Conservation (phyloP, 2,888 invertebrate species). For the Drosophila incognita region DNA sequence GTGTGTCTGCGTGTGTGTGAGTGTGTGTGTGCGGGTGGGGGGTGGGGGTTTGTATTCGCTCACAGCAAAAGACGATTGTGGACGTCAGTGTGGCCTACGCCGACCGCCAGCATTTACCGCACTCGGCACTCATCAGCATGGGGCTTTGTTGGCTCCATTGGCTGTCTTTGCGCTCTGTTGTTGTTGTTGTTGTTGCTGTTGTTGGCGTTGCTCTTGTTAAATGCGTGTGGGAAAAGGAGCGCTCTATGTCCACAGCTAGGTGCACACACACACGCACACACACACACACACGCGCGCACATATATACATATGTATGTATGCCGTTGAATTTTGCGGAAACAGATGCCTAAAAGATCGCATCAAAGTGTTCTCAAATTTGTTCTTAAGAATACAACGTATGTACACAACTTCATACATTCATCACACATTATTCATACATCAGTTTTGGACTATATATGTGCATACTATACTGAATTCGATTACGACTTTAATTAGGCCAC, state of each 20-base stretch:
- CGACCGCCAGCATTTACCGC: slow-evolving; percentile 55
- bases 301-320: not conserved
- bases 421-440: not conserved
- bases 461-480: not conserved
- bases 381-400: not conserved
- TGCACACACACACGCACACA: not conserved
- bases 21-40: not conserved
- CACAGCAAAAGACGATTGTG: not conserved
- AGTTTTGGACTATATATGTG: not conserved
- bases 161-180: slow-evolving; percentile 26
- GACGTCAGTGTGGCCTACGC: slow-evolving; percentile 19
- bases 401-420: not conserved
- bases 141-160: slow-evolving; percentile 52
- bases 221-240: slow-evolving; percentile 65
- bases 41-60: not conserved
- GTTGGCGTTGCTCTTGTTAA: slow-evolving; percentile 16
- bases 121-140: slow-evolving; percentile 54
- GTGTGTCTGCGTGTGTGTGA: not conserved
- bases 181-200: slow-evolving; percentile 19
- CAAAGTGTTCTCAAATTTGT: not conserved
- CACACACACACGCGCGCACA: not conserved
- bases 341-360: not conserved
- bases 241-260: slow-evolving; percentile 35
- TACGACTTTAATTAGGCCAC: not conserved
- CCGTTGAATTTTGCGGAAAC: not conserved